Evolutionary conservation across 2,888 invertebrate genomes (phyloP), one percentile per base, ranked within the genome.

Genomic region (Dolichomitus sp.): DNA sequence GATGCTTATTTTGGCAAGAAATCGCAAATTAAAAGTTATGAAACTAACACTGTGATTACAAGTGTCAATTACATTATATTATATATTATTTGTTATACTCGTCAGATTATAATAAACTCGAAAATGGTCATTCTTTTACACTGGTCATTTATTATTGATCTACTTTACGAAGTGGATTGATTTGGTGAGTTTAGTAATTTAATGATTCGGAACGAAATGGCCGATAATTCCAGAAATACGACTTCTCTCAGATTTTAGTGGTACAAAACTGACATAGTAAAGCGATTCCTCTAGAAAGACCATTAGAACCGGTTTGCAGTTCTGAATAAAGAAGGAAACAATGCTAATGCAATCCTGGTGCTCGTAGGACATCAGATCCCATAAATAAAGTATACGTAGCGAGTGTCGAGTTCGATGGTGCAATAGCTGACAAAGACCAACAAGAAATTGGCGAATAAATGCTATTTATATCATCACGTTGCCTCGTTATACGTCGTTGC

Each of bases 251-350:
- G 57, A 4, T n/a, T 57, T 30, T 19, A 19, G 19, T 50, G 50
- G 30, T 57, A 30, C 30, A 14, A 30, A 57, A 57, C 57, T 30
- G 57, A 57, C 23, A 30, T 30, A 57, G 30, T n/a, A 27, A 9
- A 57, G 30, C 23, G 9, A 57, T 30, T 27, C 27, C 27, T 27
- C 30, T 57, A 57, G 45, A 27, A 45, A 68, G 57, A 69, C 50
- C 17, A 77, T 77, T 77, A 54, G 30, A 77, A 77, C 76, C 57
- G 76, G 68, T 77, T 77, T n/a, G 9, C 45, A 54, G 27, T 72
- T 42, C 57, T 33, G 59, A 42, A 42, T 27, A 45, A 65, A 65
- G 65, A 65, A 17, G 63, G 33, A 65, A 65, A 40, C 63, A 42
- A 63, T 63, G 23, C 42, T 63, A 65, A 42, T 45, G 65, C 65